Conservation (phyloP, 1,140 invertebrate genomes). For the Halyomorpha halys region DNA sequence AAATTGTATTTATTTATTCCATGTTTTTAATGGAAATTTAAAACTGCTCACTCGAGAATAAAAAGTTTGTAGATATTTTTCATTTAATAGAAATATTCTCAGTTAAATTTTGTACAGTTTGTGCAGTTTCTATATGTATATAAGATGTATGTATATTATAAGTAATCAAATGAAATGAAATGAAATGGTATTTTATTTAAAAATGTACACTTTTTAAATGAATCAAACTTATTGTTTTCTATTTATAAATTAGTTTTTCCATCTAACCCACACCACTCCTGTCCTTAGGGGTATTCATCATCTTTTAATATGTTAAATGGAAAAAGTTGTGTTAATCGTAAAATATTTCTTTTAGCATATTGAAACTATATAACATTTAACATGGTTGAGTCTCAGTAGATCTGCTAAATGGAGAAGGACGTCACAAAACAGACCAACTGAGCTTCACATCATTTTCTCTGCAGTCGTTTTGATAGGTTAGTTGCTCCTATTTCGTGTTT, state of each 20-base stretch:
- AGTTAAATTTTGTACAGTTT: conserved; percentile 11
- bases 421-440: too few species aligned
- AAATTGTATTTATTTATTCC: neutral
- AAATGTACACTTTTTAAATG: conserved; percentile 15
- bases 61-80: conserved; percentile 5
- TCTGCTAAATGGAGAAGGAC: too few species aligned
- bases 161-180: conserved; percentile 2
- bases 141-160: conserved; percentile 18
- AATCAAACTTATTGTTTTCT: conserved; percentile 13
- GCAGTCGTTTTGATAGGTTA: too few species aligned
- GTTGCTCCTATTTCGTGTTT: too few species aligned
- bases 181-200: conserved; percentile 17
- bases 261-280: neutral
- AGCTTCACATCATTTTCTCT: too few species aligned
- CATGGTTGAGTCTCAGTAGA: too few species aligned
- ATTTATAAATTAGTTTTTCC: too few species aligned
- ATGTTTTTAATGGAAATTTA: conserved; percentile 9
- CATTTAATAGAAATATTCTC: neutral
- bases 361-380: too few species aligned
- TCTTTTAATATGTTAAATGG: too few species aligned
- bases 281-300: too few species aligned
- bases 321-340: too few species aligned
- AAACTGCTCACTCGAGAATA: conserved; percentile 10
- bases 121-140: conserved; percentile 13
- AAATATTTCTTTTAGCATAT: too few species aligned